Evolutionary conservation across 2,888 invertebrate genomes (phyloP).

Genomic region (Spicauda simplicius): DNA sequence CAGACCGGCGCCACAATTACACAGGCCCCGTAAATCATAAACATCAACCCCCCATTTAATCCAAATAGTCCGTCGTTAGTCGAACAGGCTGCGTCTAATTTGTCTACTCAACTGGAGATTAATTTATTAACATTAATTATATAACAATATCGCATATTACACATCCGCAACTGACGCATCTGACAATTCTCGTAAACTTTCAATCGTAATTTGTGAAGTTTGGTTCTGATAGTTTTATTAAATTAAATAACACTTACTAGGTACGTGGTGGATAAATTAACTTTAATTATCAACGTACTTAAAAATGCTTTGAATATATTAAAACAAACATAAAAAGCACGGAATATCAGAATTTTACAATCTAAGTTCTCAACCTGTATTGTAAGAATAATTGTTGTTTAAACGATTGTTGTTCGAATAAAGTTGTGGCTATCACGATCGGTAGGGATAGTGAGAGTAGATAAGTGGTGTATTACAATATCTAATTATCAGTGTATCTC

Average conservation of each 20-base stretch:
- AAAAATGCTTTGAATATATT: too few species aligned
- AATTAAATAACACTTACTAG: not conserved
- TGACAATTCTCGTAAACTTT: constrained; percentile 10
- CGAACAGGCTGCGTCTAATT: constrained; percentile 83
- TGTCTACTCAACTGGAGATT: constrained; percentile 83
- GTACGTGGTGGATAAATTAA: too few species aligned
- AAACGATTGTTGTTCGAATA: too few species aligned
- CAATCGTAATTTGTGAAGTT: constrained; percentile 17
- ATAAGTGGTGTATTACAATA: too few species aligned
- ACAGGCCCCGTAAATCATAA: constrained; percentile 83
- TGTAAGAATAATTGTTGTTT: too few species aligned
- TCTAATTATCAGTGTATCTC: too few species aligned
- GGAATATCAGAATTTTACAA: too few species aligned
- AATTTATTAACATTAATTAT: constrained; percentile 82
- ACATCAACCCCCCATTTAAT: constrained; percentile 84
- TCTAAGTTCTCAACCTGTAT: too few species aligned
- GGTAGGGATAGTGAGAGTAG: too few species aligned
- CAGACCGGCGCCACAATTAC: constrained; percentile 81
- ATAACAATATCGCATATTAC: constrained; percentile 64
- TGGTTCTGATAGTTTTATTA: not conserved
- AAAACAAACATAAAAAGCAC: too few species aligned
- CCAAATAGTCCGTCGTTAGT: constrained; percentile 84
- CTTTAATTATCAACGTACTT: too few species aligned
- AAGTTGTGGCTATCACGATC: too few species aligned
- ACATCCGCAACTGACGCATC: constrained; percentile 26